Percentiles rank a stretch among this genome's conserved stretches.
phyloP scores from a whole-genome alignment of 2,113 vertebrate genomes.

The Vicugna pacos region DNA sequence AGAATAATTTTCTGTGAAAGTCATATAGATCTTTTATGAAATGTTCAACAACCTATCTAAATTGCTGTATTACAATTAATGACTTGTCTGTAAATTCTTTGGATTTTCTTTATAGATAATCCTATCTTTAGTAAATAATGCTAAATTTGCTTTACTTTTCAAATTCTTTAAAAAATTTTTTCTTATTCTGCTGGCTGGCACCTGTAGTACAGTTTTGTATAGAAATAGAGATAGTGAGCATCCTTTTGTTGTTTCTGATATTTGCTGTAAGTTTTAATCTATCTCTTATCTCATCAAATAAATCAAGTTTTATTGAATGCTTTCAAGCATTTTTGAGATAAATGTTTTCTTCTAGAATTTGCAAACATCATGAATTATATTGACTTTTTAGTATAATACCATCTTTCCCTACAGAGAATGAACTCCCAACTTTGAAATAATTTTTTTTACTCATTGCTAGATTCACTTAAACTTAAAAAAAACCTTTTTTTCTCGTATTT shows the following conservation, averaged over 20 bases:
- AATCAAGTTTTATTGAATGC: not conserved
- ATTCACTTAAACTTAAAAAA: not conserved
- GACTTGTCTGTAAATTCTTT: not conserved
- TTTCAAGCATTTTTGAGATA: constrained; percentile 17
- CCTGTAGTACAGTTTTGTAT: not conserved
- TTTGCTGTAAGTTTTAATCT: constrained; percentile 8
- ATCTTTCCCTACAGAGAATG: not conserved
- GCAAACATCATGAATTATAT: not conserved
- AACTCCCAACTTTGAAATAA: not conserved
- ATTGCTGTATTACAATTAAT: not conserved
- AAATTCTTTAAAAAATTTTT: not conserved
- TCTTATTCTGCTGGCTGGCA: not conserved
- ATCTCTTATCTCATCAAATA: not conserved
- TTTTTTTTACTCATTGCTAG: not conserved
- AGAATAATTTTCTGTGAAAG: not conserved
- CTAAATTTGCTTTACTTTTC: constrained; percentile 28
- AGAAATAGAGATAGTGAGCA: not conserved
- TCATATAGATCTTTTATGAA: not conserved
- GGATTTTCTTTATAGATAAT: not conserved
- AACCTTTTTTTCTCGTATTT: not conserved
- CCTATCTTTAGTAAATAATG: not conserved
- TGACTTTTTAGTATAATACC: not conserved
- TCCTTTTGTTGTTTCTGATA: not conserved
- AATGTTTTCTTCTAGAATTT: constrained; percentile 3
- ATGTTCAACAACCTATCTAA: not conserved